Evolutionary conservation across 2,797 vertebrate species (phyloP).

Genomic region (Xerus rutilus): DNA sequence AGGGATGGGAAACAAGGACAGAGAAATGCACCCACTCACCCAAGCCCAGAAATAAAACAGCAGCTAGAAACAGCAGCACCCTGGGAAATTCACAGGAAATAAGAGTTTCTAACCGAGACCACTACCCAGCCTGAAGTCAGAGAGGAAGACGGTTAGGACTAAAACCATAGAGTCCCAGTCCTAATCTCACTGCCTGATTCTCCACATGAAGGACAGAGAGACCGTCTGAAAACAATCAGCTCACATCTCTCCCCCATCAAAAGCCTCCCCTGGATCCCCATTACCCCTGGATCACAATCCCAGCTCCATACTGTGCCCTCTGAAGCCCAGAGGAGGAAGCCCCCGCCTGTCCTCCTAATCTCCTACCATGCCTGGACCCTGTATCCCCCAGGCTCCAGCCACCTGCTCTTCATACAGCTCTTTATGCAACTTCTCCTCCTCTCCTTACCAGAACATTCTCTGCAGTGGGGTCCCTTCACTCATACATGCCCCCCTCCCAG

Average conservation of each 20-base stretch:
- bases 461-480: not conserved
- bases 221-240: not conserved
- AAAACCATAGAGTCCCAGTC: not conserved
- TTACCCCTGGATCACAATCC: not conserved
- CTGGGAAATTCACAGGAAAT: not conserved
- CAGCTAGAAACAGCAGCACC: not conserved
- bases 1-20: too few species aligned
- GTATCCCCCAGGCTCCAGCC: not conserved
- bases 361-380: not conserved
- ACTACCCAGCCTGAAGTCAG: not conserved
- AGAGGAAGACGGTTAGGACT: not conserved
- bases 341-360: not conserved
- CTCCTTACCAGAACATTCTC: fast-evolving
- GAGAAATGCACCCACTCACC: not conserved
- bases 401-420: not conserved
- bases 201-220: too few species aligned
- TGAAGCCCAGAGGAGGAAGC: not conserved
- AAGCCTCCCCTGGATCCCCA: not conserved
- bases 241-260: not conserved
- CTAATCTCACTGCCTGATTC: fast-evolving
- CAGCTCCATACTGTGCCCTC: not conserved
- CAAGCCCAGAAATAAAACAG: not conserved
- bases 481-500: fast-evolving
- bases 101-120: fast-evolving
- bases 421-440: not conserved